Evolutionary conservation across 2,797 vertebrate species (phyloP).

Genomic region (Scleropages formosus): DNA sequence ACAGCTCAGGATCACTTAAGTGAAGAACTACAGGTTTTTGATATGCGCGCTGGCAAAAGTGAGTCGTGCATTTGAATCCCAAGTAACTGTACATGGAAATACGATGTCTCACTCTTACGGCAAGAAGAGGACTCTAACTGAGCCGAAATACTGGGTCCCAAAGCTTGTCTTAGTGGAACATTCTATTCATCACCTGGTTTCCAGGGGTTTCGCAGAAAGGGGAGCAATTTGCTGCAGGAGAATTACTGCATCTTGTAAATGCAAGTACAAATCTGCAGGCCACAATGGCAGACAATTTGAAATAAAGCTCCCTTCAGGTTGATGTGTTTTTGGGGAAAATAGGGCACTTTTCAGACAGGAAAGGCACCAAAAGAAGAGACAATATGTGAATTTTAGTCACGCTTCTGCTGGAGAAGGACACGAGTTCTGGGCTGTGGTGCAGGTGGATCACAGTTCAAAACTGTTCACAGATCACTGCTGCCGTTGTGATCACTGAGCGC

Average conservation of each 20-base stretch:
- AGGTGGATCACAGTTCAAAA: no score
- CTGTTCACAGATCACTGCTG: background rate
- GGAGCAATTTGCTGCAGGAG: background rate
- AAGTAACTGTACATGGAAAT: background rate
- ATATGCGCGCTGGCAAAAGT: background rate
- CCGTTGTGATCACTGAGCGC: no score
- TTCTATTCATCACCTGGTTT: conserved; percentile 6
- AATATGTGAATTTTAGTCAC: no score
- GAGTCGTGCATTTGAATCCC: background rate
- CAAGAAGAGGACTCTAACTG: conserved; percentile 10
- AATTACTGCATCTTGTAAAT: background rate
- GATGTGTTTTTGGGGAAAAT: background rate
- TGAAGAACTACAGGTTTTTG: background rate
- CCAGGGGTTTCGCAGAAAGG: background rate
- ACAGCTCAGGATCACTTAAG: background rate
- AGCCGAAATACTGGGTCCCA: background rate
- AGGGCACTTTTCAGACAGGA: background rate
- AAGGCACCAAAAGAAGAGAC: no score
- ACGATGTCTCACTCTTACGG: background rate
- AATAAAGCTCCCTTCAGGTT: conserved; percentile 3
- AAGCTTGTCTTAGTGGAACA: no score
- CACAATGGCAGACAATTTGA: background rate
- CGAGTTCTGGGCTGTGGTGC: no score
- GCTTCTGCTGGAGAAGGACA: no score
- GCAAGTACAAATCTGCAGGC: conserved; percentile 3